phyloP scores from a whole-genome alignment of 2,888 invertebrate genomes.

The Metacarcinus magister region DNA sequence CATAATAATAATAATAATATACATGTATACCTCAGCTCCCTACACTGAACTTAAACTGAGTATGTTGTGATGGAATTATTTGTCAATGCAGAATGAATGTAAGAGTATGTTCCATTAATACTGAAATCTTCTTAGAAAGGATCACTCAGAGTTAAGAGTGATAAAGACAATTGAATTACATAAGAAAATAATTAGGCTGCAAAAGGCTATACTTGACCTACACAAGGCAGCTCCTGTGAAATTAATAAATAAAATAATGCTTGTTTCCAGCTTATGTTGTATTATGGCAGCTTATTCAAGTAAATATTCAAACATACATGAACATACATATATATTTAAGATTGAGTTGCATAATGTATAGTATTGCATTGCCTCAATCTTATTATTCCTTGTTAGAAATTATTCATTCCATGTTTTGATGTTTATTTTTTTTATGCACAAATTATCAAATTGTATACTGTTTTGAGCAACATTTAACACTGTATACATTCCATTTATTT shows the following conservation, averaged over 20 bases:
- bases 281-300: neutral
- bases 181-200: too few species aligned
- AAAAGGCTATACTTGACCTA: too few species aligned
- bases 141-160: neutral
- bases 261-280: neutral
- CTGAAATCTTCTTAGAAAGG: neutral
- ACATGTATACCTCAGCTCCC: too few species aligned
- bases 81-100: neutral
- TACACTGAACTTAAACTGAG: neutral
- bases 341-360: neutral
- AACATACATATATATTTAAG: neutral
- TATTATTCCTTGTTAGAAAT: neutral
- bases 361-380: neutral
- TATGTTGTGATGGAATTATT: conserved; percentile 8
- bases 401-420: neutral
- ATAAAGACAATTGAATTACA: neutral
- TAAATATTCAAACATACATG: neutral
- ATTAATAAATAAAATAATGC: neutral
- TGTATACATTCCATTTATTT: neutral
- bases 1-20: too few species aligned
- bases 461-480: neutral
- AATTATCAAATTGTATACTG: neutral
- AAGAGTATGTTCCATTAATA: neutral
- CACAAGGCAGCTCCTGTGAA: too few species aligned
- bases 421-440: neutral